A percentile compares a stretch with the other conserved stretches of the same genome.
These are phyloP conservation scores for Tinea pellionella DNA, from an alignment of 2,888 invertebrate genomes.

Conservation along the genomic window DNA sequence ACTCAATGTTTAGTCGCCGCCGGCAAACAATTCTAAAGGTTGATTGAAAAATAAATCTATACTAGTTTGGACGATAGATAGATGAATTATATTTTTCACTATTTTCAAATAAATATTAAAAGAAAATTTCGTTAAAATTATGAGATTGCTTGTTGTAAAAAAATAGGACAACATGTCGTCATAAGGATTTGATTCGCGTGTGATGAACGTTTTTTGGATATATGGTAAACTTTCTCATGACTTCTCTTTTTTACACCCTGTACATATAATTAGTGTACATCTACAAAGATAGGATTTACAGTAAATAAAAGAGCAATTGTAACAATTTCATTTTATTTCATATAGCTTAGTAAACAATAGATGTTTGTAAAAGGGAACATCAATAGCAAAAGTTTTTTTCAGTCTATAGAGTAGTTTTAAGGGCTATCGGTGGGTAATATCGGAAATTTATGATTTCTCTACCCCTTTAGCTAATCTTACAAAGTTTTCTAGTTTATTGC, in stretches of 20 bases:
- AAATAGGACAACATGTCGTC: too few relatives aligned
- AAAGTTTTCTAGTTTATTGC: slow-evolving; percentile 11
- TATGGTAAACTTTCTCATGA: too few relatives aligned
- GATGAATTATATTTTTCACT: background rate
- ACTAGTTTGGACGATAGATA: background rate
- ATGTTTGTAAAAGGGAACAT: background rate
- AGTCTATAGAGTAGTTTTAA: background rate
- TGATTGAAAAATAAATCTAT: background rate
- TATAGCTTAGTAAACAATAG: background rate
- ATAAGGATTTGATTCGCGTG: too few relatives aligned
- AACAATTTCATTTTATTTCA: too few relatives aligned
- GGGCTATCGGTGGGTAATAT: slow-evolving; percentile 12
- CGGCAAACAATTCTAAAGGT: background rate
- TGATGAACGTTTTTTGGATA: too few relatives aligned
- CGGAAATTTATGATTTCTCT: slow-evolving; percentile 10
- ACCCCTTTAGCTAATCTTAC: slow-evolving; percentile 12
- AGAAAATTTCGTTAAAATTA: too few relatives aligned
- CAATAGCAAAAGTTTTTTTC: background rate
- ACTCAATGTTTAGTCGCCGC: background rate
- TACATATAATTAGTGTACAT: too few relatives aligned
- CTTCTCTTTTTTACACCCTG: too few relatives aligned
- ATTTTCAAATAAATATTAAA: too few relatives aligned
- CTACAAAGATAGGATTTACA: too few relatives aligned
- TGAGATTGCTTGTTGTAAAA: too few relatives aligned
- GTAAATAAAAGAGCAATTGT: too few relatives aligned